phyloP scores from a whole-genome alignment of 2,888 invertebrate genomes.

The Artemia sinica region DNA sequence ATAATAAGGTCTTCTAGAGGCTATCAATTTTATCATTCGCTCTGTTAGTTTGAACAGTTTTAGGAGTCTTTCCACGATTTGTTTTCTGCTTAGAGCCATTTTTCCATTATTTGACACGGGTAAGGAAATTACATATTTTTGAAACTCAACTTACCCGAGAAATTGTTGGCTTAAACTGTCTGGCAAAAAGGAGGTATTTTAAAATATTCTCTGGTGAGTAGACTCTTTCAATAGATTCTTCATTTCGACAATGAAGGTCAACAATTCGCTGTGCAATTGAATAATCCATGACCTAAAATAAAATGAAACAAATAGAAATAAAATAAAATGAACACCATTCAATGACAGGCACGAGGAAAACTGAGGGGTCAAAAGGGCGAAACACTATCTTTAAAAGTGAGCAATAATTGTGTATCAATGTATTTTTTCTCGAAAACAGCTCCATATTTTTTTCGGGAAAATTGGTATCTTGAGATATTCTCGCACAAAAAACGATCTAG shows the following conservation, averaged over 20 bases:
- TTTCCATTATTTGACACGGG: neutral
- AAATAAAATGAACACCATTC: neutral
- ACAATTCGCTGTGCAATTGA: slow-evolving; percentile 91
- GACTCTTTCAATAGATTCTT: slow-evolving; percentile 54
- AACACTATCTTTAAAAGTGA: too few relatives aligned
- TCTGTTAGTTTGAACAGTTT: too few relatives aligned
- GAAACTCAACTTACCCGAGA: slow-evolving; percentile 41
- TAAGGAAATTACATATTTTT: neutral
- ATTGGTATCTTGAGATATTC: too few relatives aligned
- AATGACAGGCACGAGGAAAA: neutral
- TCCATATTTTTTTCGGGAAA: too few relatives aligned
- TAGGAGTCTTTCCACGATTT: too few relatives aligned
- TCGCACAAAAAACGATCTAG: too few relatives aligned
- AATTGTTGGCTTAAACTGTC: slow-evolving; percentile 79
- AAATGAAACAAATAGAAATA: slow-evolving; percentile 12
- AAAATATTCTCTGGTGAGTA: slow-evolving; percentile 78
- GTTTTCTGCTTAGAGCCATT: too few relatives aligned
- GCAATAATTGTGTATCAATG: too few relatives aligned
- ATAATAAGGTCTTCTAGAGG: too few relatives aligned
- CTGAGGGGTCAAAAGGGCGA: neutral
- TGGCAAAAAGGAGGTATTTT: slow-evolving; percentile 87
- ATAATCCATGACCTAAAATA: slow-evolving; percentile 63
- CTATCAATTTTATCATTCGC: too few relatives aligned
- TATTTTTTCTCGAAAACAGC: too few relatives aligned
- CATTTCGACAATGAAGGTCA: slow-evolving; percentile 73